phyloP scores from a whole-genome alignment of 2,888 invertebrate species.

The Prosopocoilus inquinatus region DNA sequence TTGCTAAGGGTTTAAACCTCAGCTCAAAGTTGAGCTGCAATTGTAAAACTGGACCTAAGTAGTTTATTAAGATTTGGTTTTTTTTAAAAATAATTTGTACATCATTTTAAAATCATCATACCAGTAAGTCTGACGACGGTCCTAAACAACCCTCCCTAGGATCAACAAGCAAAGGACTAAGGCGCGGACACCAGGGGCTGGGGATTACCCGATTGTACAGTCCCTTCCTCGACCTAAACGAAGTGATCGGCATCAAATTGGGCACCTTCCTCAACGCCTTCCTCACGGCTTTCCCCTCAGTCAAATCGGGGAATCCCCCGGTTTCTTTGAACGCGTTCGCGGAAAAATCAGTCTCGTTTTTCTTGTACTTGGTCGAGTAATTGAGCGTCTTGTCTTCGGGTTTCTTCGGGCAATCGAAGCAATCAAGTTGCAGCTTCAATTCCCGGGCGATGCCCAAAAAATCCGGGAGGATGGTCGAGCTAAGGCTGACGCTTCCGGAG shows the following conservation, averaged over 20 bases:
- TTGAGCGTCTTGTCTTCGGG: slow-evolving; percentile 31
- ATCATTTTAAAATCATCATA: too few relatives aligned
- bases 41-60: too few relatives aligned
- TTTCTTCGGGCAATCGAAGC: not conserved
- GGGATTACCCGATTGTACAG: slow-evolving; percentile 57
- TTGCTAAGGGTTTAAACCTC: too few relatives aligned
- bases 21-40: too few relatives aligned
- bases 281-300: slow-evolving; percentile 2
- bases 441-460: slow-evolving; percentile 59
- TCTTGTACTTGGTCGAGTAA: slow-evolving; percentile 21
- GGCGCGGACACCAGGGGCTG: slow-evolving; percentile 58
- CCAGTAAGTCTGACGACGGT: too few relatives aligned
- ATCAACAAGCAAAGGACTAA: slow-evolving; percentile 41
- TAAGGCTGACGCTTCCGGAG: slow-evolving; percentile 62
- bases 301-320: not conserved
- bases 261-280: slow-evolving; percentile 34
- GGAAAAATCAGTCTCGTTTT: slow-evolving; percentile 3
- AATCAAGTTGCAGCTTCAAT: slow-evolving; percentile 35
- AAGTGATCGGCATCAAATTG: slow-evolving; percentile 40
- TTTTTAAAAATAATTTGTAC: too few relatives aligned
- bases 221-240: slow-evolving; percentile 34
- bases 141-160: slow-evolving; percentile 37
- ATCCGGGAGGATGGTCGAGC: slow-evolving; percentile 54
- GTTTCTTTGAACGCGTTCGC: not conserved
- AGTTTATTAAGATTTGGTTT: too few relatives aligned